Percentiles rank a stretch among this genome's conserved stretches.
Evolutionary conservation across 2,113 vertebrate species (phyloP).

Genomic region (Myrmophylax atrothorax): DNA sequence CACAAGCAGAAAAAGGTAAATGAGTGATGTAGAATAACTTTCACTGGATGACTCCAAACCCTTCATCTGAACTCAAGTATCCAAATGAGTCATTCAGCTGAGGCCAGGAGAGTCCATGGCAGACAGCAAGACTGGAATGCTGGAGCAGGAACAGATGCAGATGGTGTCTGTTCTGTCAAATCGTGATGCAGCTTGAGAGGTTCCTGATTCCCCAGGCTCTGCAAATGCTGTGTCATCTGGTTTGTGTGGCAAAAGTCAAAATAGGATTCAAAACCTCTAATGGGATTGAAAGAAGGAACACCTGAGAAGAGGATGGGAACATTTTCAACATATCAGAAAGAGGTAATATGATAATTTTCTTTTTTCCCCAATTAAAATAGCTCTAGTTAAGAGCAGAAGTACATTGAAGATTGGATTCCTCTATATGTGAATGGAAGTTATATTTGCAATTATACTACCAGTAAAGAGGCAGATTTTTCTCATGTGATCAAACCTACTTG

Average conservation of each 20-base stretch:
- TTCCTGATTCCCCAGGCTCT: neutral
- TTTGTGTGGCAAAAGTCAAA: neutral
- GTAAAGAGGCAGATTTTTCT: neutral
- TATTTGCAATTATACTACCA: neutral
- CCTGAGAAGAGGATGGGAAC: accelerated
- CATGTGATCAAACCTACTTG: accelerated
- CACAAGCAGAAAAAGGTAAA: neutral
- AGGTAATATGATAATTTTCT: neutral
- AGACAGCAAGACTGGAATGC: neutral
- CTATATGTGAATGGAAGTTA: neutral
- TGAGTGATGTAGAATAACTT: neutral
- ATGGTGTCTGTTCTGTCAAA: neutral
- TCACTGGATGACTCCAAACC: neutral
- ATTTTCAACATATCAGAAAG: neutral
- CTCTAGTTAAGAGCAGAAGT: neutral
- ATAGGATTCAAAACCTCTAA: neutral
- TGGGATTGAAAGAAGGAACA: neutral
- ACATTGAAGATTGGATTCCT: accelerated
- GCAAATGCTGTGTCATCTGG: neutral
- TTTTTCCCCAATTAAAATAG: neutral
- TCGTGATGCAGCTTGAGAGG: accelerated
- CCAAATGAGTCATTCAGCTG: neutral
- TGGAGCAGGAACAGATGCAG: accelerated
- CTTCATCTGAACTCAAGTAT: neutral
- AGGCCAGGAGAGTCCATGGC: neutral